phyloP scores from a whole-genome alignment of 2,113 vertebrate genomes.

The Heterotis niloticus region DNA sequence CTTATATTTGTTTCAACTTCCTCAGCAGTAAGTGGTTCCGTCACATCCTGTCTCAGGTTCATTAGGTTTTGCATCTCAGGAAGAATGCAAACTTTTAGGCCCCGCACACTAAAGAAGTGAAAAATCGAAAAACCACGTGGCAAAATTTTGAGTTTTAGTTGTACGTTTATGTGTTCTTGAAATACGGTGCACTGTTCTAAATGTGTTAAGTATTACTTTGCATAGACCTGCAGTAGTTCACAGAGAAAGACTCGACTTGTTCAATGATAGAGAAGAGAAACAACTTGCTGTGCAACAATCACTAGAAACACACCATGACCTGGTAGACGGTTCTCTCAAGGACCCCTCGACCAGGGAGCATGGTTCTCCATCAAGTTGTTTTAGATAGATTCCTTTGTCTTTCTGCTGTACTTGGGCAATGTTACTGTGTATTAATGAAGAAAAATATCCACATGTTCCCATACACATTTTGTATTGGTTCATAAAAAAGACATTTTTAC shows the following conservation, averaged over 20 bases:
- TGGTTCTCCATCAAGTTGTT: conserved; percentile 50
- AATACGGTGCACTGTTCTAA: conserved; percentile 67
- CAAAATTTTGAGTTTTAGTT: conserved; percentile 60
- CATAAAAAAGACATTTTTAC: conserved; percentile 71
- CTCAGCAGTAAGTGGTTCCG: conserved; percentile 52
- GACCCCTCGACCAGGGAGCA: conserved; percentile 45
- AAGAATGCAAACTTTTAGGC: conserved; percentile 63
- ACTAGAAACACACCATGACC: conserved; percentile 46
- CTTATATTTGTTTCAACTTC: conserved; percentile 12
- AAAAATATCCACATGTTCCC: conserved; percentile 64
- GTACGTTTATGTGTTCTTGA: conserved; percentile 64
- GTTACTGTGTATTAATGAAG: conserved; percentile 62
- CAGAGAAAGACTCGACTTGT: conserved; percentile 63
- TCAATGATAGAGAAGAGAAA: conserved; percentile 55
- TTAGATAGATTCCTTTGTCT: conserved; percentile 53
- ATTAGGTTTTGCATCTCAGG: conserved; percentile 76
- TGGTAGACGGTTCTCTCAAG: conserved; percentile 52
- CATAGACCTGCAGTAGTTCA: conserved; percentile 61
- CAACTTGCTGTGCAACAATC: conserved; percentile 31
- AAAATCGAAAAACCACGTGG: conserved; percentile 40
- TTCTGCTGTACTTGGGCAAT: conserved; percentile 55
- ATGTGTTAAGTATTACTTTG: conserved; percentile 65
- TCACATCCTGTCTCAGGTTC: conserved; percentile 68
- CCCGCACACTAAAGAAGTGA: conserved; percentile 44
- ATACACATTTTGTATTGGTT: conserved; percentile 76